phyloP scores from a whole-genome alignment of 1,140 invertebrate genomes.

The Macrocentrus cingulum region DNA sequence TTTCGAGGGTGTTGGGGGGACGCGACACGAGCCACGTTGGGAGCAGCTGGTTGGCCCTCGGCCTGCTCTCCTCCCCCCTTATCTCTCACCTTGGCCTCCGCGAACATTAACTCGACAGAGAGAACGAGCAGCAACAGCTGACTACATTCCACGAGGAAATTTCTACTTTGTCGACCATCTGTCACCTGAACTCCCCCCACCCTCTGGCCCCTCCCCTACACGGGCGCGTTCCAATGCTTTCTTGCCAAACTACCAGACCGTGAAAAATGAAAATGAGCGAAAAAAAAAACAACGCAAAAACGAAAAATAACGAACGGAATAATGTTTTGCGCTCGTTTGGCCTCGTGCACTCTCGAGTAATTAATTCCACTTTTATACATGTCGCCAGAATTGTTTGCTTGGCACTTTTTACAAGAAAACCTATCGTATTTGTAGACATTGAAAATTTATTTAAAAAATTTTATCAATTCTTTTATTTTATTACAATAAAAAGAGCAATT shows the following conservation, averaged over 20 bases:
- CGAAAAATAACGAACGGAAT: slow-evolving; percentile 16
- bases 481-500: no score
- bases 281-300: not conserved
- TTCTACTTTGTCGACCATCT: slow-evolving; percentile 36
- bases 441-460: no score
- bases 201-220: no score
- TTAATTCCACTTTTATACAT: not conserved
- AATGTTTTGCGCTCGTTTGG: no score
- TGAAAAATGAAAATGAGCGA: slow-evolving; percentile 18
- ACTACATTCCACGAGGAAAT: slow-evolving; percentile 31
- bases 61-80: not conserved
- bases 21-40: not conserved
- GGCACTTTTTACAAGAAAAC: no score
- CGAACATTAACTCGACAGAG: not conserved
- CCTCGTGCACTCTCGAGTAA: no score
- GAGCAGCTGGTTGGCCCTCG: slow-evolving; percentile 9
- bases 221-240: slow-evolving; percentile 21
- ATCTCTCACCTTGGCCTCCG: not conserved
- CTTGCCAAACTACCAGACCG: slow-evolving; percentile 25
- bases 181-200: slow-evolving; percentile 31
- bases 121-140: slow-evolving; percentile 27
- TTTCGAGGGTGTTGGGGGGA: not conserved
- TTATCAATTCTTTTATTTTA: no score
- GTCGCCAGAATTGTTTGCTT: not conserved
- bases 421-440: no score